Percentiles rank a stretch among this genome's conserved stretches.
These are phyloP conservation scores for Drosophila truncata DNA, from an alignment of 1,140 invertebrate genomes.

Conservation along the genomic window DNA sequence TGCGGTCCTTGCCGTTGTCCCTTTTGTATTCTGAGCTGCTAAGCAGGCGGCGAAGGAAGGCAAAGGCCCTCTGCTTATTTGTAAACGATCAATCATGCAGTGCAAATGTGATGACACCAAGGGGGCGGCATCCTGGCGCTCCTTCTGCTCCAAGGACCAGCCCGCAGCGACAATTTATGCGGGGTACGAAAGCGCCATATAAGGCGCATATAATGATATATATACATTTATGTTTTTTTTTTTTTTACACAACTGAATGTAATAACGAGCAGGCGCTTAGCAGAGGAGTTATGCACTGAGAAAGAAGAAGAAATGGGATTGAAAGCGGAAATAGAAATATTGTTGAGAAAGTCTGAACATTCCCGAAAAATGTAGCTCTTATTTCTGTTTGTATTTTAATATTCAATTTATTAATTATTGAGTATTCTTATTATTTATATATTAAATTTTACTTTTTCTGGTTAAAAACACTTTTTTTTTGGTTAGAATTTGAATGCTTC, in stretches of 20 bases:
- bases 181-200: constrained; percentile 49
- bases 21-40: constrained; percentile 23
- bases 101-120: constrained; percentile 63
- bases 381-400: background rate
- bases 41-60: constrained; percentile 8
- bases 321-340: background rate
- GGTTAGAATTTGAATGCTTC: background rate
- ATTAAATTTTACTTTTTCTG: background rate
- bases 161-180: constrained; percentile 74
- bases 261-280: constrained; percentile 72
- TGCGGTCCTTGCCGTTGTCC: background rate
- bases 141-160: constrained; percentile 17
- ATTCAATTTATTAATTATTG: background rate
- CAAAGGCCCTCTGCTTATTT: constrained; percentile 53
- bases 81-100: constrained; percentile 79
- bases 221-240: constrained; percentile 25
- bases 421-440: background rate
- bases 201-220: constrained; percentile 74
- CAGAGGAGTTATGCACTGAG: background rate
- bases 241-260: constrained; percentile 66
- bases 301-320: background rate
- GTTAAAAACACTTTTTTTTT: background rate
- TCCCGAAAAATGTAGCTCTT: background rate
- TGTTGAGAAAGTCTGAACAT: background rate
- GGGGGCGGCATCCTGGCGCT: constrained; percentile 8